Evolutionary conservation across 2,888 invertebrate species (phyloP).

Genomic region (Phaedon cochleariae): DNA sequence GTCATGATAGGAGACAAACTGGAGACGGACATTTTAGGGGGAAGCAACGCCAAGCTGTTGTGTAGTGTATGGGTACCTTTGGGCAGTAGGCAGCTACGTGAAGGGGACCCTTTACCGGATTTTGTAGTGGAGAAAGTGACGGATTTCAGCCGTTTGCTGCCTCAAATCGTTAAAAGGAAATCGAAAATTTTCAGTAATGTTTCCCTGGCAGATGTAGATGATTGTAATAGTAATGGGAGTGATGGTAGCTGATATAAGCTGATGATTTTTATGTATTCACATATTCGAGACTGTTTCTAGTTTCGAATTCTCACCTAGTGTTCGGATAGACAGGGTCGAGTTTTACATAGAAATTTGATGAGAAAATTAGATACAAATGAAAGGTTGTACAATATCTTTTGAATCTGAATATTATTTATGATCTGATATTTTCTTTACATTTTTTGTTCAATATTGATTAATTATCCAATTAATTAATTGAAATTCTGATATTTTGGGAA

Average conservation of each 20-base stretch:
- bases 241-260: slow-evolving; percentile 61
- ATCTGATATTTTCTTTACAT: no score
- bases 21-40: slow-evolving; percentile 89
- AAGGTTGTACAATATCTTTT: background rate
- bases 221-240: slow-evolving; percentile 62
- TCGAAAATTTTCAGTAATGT: slow-evolving; percentile 22
- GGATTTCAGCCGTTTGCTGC: slow-evolving; percentile 70
- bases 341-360: background rate
- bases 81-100: slow-evolving; percentile 57
- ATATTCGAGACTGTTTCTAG: background rate
- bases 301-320: no score
- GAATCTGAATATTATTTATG: background rate
- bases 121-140: slow-evolving; percentile 73
- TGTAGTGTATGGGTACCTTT: slow-evolving; percentile 85
- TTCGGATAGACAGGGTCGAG: no score
- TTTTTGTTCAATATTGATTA: no score
- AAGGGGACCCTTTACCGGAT: slow-evolving; percentile 67
- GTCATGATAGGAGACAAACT: slow-evolving; percentile 86
- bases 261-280: background rate
- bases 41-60: slow-evolving; percentile 73
- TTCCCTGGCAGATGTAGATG: slow-evolving; percentile 57
- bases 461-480: no score
- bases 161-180: slow-evolving; percentile 53
- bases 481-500: no score
- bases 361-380: background rate